Evolutionary conservation across 2,113 vertebrate species (phyloP), one percentile per base, ranked within the genome.

Genomic region (Anarhynchus alexandrinus): DNA sequence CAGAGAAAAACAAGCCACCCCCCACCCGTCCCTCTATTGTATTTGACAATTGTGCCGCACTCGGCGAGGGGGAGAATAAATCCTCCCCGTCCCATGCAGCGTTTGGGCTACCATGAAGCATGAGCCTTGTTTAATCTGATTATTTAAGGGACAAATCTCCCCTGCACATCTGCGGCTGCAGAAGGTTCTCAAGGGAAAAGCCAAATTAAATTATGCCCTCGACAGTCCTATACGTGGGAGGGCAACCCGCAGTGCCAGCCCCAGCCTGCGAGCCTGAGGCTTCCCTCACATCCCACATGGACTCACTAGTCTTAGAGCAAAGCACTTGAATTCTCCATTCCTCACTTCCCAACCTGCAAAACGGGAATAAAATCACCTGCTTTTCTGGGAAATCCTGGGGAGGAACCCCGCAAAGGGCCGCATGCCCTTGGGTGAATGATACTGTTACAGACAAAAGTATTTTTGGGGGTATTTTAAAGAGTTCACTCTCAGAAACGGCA

Each of bases 151-250:
- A 72, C 38, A 65, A 51, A 92, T 61, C 82, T 69, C 86, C 52
- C 66, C 86, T 36, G 58, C 74, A 88, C 78, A 40, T 80, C 76
- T 80, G 67, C 15, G 64, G 17, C 52, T 38, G 67, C 57, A 25
- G 66, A 72, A 77, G 76, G 40, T 34, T 94, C 92, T 62, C 67
- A 16, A 72, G 72, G 90, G 74, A 89, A 80, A 91, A 91, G 30
- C n/a, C 51, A 77, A 92, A 93, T 72, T 9, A 20, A 78, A 65
- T 42, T 12, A 51, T 40, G 54, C 21, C 40, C 61, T 54, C 9
- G 2, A n/a, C 45, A 45, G 66, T 5, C 3, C 22, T 34, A 2
- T 3, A 22, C 0, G 14, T 36, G 69, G 91, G 86, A 90, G 66
- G 2, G 19, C 42, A 26, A 40, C 64, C 47, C 10, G 2, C 15